Evolutionary conservation across 2,888 invertebrate species (phyloP).

Genomic region (Spicauda simplicius): DNA sequence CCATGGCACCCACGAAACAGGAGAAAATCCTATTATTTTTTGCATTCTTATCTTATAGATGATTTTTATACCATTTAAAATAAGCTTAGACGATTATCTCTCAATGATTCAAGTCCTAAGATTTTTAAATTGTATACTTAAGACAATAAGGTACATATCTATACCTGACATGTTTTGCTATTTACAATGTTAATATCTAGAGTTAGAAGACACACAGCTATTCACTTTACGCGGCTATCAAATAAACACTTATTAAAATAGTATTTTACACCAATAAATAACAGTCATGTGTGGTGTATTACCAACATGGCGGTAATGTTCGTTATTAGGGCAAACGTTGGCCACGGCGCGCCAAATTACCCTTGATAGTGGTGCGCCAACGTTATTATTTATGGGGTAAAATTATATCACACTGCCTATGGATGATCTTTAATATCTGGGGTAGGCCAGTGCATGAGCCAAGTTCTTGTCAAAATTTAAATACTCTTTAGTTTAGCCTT

Average conservation of each 20-base stretch:
- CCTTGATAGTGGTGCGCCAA: background rate
- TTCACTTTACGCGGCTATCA: background rate
- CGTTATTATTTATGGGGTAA: slow-evolving; percentile 15
- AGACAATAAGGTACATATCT: too few relatives aligned
- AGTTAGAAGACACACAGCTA: background rate
- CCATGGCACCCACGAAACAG: too few relatives aligned
- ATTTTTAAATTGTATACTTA: too few relatives aligned
- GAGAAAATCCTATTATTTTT: too few relatives aligned
- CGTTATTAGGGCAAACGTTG: slow-evolving; percentile 19
- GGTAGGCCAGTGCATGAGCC: background rate
- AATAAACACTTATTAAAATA: slow-evolving; percentile 5
- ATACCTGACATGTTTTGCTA: too few relatives aligned
- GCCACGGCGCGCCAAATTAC: slow-evolving; percentile 16
- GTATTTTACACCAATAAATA: slow-evolving; percentile 20
- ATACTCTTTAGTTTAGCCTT: too few relatives aligned
- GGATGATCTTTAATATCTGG: slow-evolving; percentile 2
- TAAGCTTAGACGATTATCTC: too few relatives aligned
- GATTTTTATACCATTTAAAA: too few relatives aligned
- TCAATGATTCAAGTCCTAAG: too few relatives aligned
- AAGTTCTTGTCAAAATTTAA: background rate
- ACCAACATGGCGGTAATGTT: slow-evolving; percentile 20
- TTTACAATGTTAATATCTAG: background rate
- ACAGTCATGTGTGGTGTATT: slow-evolving; percentile 12
- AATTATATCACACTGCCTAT: slow-evolving; percentile 16
- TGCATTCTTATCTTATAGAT: too few relatives aligned